Conservation (phyloP, 2,113 vertebrate genomes). For the Suncus etruscus region DNA sequence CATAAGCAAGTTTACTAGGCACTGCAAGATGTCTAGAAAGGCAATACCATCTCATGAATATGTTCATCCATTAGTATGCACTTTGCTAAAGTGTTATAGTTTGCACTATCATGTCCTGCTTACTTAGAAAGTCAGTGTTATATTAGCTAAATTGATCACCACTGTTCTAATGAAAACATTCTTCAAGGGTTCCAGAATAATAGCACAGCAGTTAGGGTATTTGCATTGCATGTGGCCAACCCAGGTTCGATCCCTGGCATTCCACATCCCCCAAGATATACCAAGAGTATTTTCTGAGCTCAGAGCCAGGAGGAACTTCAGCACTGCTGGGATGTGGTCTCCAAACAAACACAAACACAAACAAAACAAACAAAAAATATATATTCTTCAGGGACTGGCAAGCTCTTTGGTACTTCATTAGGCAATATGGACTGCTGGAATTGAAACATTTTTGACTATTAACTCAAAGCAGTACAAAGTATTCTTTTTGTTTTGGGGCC, state of each 20-base stretch:
- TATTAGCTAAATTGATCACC: not conserved
- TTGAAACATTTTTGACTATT: not conserved
- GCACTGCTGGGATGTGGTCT: too few species aligned
- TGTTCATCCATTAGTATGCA: not conserved
- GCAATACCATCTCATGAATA: not conserved
- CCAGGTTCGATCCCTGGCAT: too few species aligned
- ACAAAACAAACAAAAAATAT: too few species aligned
- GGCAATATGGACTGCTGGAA: not conserved
- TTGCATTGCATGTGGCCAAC: too few species aligned
- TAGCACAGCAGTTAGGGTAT: too few species aligned
- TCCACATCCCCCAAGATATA: too few species aligned
- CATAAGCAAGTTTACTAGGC: not conserved
- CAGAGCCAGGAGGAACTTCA: too few species aligned
- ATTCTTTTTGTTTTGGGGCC: too few species aligned
- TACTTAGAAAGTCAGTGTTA: not conserved
- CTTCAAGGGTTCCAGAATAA: too few species aligned
- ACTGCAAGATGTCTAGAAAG: constrained; percentile 8
- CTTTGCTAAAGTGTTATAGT: not conserved
- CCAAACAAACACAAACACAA: too few species aligned
- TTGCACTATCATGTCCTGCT: not conserved
- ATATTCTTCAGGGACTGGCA: not conserved
- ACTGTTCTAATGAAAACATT: constrained; percentile 1
- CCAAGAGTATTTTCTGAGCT: too few species aligned
- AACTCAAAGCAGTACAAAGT: constrained; percentile 19
- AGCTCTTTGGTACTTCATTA: not conserved